phyloP scores from a whole-genome alignment of 2,113 vertebrate genomes.

The Stegostoma tigrinum region DNA sequence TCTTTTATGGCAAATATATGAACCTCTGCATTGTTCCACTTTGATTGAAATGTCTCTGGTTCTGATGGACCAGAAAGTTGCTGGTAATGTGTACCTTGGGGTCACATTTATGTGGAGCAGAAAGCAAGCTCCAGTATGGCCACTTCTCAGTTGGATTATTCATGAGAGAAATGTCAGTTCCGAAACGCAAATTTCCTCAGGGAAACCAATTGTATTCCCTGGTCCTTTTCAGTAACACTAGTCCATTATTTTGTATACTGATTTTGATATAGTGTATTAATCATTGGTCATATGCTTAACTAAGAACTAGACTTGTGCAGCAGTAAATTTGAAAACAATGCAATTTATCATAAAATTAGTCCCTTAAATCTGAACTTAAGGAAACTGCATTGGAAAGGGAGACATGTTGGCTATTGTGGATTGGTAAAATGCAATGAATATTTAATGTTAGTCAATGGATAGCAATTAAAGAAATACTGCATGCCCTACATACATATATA shows the following conservation, averaged over 20 bases:
- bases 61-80: background rate
- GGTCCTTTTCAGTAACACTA: background rate
- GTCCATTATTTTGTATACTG: background rate
- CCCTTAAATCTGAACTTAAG: no score
- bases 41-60: background rate
- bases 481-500: no score
- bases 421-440: no score
- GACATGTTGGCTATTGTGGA: no score
- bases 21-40: background rate
- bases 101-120: background rate
- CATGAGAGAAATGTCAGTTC: background rate
- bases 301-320: background rate
- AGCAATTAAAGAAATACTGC: no score
- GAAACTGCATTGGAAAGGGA: no score
- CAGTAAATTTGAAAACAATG: no score
- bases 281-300: background rate
- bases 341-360: no score
- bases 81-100: slow-evolving; percentile 1
- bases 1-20: background rate
- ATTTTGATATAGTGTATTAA: background rate
- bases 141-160: background rate
- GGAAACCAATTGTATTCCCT: background rate
- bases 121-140: background rate
- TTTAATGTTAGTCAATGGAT: no score
- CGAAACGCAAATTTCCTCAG: background rate